Base-by-base conservation (phyloP, 2,113 vertebrate genomes). In the Callipepla californica region DNA sequence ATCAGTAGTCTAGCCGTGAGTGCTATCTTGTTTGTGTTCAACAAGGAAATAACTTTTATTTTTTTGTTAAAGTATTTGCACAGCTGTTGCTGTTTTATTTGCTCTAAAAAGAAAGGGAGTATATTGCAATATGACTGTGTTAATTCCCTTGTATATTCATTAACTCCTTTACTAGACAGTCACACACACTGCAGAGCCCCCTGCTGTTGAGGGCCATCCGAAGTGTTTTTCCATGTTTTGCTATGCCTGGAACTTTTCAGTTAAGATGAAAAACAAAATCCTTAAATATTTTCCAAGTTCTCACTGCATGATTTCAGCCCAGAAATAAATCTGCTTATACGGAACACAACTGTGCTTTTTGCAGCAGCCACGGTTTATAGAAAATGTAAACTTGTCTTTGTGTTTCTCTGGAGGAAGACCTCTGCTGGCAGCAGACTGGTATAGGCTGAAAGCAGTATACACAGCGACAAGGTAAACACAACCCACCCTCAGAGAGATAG, bases 131-230 rank as follows among this genome's bases (percentile, higher is more conserved):
- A 59, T 36, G 55, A 34, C 9, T 84, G 50, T 51, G 34, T 26
- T n/a, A 45, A 20, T 26, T 62, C 9, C n/a, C 53, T 7, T 23
- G 11, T 20, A 8, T 28, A 48, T 69, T 80, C 50, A 44, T 90
- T 78, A 22, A 65, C 48, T 69, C 45, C 40, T 82, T 79, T 42
- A 16, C 36, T 17, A 11, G 40, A 7, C 34, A 11, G 30, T 69
- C 67, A 47, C 19, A 3, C 42, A 34, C 73, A 36, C 69, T 80
- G 77, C 92, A 92, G 80, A 86, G 90, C 94, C 92, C 92, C n/a
- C 94, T 93, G 92, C 88, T 87, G 86, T 84, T 77, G 51, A 47
- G 28, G n/a, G 9, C 32, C 6, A 12, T 84, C n/a, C 77, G 44
- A 86, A 77, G 81, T 36, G 65, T 14, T 18, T 66, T 17, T 74